Percentiles rank a stretch among this genome's conserved stretches.
Evolutionary conservation across 2,888 invertebrate species (phyloP).

Genomic region (Tolmerus cingulatus): DNA sequence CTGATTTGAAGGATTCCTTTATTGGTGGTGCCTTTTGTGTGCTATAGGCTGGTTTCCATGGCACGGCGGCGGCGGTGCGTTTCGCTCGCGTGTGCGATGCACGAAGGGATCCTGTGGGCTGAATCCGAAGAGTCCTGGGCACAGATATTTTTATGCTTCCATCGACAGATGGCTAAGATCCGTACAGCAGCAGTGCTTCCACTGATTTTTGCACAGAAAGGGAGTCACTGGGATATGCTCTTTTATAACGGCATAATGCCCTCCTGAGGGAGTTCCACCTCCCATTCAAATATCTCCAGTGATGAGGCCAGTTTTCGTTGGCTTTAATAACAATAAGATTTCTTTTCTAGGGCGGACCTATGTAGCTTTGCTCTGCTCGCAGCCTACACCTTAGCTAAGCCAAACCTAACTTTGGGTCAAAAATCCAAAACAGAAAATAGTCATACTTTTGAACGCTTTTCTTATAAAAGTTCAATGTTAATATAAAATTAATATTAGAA

Average conservation of each 20-base stretch:
- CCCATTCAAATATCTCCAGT: neutral
- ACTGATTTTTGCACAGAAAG: neutral
- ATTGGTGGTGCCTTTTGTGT: conserved; percentile 14
- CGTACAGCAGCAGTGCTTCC: neutral
- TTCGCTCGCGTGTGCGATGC: neutral
- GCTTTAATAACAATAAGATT: neutral
- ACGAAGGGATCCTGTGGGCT: neutral
- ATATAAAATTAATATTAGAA: no score
- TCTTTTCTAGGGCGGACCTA: neutral
- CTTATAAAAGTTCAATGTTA: no score
- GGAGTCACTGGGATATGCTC: neutral
- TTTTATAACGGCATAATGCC: neutral
- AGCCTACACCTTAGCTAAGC: neutral
- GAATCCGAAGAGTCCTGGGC: neutral
- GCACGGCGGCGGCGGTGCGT: neutral
- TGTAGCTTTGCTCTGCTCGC: neutral
- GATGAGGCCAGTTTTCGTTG: neutral
- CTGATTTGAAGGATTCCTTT: conserved; percentile 37
- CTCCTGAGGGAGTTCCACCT: neutral
- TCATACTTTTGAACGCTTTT: neutral
- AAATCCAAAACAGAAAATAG: neutral
- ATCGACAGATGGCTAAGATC: conserved; percentile 46
- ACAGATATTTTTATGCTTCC: conserved; percentile 32
- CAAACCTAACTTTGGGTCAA: neutral
- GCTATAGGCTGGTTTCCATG: conserved; percentile 23